Conservation (phyloP, 2,113 vertebrate genomes). For the Blennius ocellaris region DNA sequence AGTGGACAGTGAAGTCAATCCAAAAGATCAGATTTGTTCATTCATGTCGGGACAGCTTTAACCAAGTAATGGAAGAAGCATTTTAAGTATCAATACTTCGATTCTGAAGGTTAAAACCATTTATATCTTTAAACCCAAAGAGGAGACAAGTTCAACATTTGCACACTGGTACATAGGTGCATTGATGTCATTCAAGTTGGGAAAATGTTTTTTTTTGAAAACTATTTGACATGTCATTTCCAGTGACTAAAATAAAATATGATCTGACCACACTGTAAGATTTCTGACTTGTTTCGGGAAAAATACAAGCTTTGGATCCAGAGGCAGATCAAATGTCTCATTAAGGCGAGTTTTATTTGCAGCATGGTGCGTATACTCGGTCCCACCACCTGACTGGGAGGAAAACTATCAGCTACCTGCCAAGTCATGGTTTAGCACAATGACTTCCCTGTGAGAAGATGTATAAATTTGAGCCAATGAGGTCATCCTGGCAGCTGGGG, state of each 20-base stretch:
- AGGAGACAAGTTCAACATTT: no score
- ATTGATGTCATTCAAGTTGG: no score
- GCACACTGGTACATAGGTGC: no score
- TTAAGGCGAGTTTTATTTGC: conserved; percentile 45
- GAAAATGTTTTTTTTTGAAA: no score
- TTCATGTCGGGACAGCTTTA: no score
- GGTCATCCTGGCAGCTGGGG: conserved; percentile 6
- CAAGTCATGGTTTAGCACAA: conserved; percentile 52
- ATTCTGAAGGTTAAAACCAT: no score
- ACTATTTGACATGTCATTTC: neutral
- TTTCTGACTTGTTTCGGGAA: neutral
- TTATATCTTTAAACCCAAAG: no score
- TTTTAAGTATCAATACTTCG: no score
- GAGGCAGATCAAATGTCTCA: conserved; percentile 11
- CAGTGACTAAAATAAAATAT: neutral
- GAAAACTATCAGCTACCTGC: conserved; percentile 43
- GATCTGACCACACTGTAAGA: no score
- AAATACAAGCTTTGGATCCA: neutral
- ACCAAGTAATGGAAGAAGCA: no score
- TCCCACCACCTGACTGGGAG: conserved; percentile 1
- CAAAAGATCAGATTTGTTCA: neutral
- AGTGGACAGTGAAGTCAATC: neutral
- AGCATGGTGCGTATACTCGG: neutral
- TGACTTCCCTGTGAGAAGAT: conserved; percentile 43
- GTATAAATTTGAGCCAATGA: conserved; percentile 30